Evolutionary conservation across 2,113 vertebrate species (phyloP), one percentile per base, ranked within the genome.

Genomic region (Puffinus mauretanicus): DNA sequence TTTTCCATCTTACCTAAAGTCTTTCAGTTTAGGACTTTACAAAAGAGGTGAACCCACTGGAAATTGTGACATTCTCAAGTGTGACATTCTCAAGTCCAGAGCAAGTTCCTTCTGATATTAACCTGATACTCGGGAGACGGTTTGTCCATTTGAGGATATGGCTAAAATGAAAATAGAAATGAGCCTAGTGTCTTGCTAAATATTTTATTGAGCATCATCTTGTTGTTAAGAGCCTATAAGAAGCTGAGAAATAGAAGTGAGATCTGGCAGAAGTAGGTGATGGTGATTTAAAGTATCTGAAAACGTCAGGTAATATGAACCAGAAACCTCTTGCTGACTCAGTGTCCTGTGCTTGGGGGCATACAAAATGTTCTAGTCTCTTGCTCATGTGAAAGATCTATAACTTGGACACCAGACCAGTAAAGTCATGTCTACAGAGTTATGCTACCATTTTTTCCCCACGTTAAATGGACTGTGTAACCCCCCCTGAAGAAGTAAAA

Each of bases 271-370:
- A 69, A 73, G 34, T 29, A 80, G 24, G 13, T 80, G 67, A 73
- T 22, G 27, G 13, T 70, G 47, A 52, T 93, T 46, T 89, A 27
- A 82, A 47, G n/a, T 47, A 44, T 2, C 55, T 38, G 20, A 29
- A 86, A 81, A 66, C 6, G 3, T 75, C 16, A 29, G 30, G 9
- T 88, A 22, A 15, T 22, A 49, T 1, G 2, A 93, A 49, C 25
- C 32, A 66, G 80, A 88, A 94, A 8, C 55, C 32, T 85, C 36
- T 58, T 6, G 2, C 36, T 73, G 82, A 42, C 42, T 65, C 3
- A 0, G 6, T 44, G 27, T 27, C 51, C 27, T 76, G 0, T 65
- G 78, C 29, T 36, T 60, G 60, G 40, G n/a, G 11, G 4, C 11
- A 16, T 65, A 22, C 52, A 55, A 80, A 89, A 72, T 13, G 16